Base-by-base conservation (phyloP, 2,888 invertebrate species). In the Leptopilina myrica region DNA sequence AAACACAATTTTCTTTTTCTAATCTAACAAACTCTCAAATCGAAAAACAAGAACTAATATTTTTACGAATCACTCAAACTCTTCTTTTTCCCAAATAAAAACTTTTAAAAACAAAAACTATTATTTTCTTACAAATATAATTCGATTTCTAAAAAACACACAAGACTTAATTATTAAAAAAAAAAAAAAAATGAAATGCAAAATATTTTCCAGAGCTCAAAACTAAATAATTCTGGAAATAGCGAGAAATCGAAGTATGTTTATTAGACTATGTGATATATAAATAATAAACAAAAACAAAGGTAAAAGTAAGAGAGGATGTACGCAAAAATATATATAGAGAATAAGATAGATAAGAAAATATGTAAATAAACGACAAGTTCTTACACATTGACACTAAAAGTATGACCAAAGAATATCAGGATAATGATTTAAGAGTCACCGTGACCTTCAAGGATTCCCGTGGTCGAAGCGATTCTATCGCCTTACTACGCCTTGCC, bases 391-490 rank as follows among this genome's bases (percentile, higher is more conserved):
- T 20, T 49, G 26, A 53, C 20, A 49, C 26, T 49, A 46, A 8
- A 20, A 53, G 69, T 20, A 69, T 49, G 49, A 53, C 49, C 26
- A 53, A 65, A 65, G 65, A 64, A 26, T 64, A 64, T 49, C 49
- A 49, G 15, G 59, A 46, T 49, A 46, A 49, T 49, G 67, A 67
- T 67, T 67, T 20, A 67, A 49, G 67, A 49, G 49, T 69, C 67
- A 67, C 26, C 8, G 69, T 53, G 69, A 69, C 69, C 69, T 69
- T 69, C 69, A 69, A 49, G 49, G 49, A 69, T 69, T 11, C 53
- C 69, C 49, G 49, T 69, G 69, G 69, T 69, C 69, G 49, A 62
- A 49, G 26, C 15, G 62, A 62, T 62, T 62, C 20, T 69, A 46
- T 69, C 46, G 46, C 49, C 43, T 6, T 53, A 49, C 49, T 69